These are phyloP conservation scores for Melanchra persicariae DNA, from an alignment of 2,888 invertebrate genomes.

Conservation along the genomic window DNA sequence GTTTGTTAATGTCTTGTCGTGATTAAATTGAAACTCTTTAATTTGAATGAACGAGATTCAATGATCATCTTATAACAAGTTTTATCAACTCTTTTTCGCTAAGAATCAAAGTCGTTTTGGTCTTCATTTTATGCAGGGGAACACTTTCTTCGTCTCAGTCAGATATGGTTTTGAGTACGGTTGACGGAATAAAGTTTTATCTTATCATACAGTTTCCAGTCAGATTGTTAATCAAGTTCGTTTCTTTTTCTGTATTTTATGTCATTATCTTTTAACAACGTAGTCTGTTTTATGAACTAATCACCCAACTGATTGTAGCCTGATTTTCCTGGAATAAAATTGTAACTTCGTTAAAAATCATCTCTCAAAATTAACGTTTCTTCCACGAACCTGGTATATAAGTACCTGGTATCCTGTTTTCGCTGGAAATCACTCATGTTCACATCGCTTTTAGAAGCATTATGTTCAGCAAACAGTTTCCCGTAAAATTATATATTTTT, in stretches of 20 bases:
- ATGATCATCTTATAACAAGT: constrained; percentile 59
- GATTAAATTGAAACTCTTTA: constrained; percentile 69
- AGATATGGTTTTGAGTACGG: constrained; percentile 37
- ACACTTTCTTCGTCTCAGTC: constrained; percentile 20
- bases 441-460: background rate
- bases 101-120: constrained; percentile 34
- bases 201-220: constrained; percentile 40
- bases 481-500: constrained; percentile 52
- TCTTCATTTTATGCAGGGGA: constrained; percentile 29
- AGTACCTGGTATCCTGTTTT: background rate
- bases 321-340: background rate
- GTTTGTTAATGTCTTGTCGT: constrained; percentile 68
- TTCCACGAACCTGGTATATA: background rate
- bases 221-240: constrained; percentile 7
- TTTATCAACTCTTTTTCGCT: constrained; percentile 58
- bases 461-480: constrained; percentile 7
- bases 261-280: background rate
- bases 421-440: background rate
- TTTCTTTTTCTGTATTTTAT: constrained; percentile 5
- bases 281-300: background rate
- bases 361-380: background rate
- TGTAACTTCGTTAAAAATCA: background rate
- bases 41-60: constrained; percentile 64
- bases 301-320: background rate
- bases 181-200: constrained; percentile 49